Evolutionary conservation across 2,888 invertebrate species (phyloP).

Genomic region (Chouioia cunea): DNA sequence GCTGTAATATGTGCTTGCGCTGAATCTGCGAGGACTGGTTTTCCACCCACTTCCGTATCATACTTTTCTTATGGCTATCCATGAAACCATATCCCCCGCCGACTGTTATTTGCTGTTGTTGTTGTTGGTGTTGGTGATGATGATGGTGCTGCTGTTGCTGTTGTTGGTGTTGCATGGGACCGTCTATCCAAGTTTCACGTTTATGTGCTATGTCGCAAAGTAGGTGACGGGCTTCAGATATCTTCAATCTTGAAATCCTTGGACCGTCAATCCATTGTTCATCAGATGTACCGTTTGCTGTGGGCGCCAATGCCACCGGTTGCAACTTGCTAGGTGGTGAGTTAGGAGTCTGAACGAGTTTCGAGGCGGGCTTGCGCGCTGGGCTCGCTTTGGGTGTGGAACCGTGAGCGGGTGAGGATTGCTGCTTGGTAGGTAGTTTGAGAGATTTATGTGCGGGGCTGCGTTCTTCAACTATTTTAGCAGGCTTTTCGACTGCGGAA

Average conservation of each 20-base stretch:
- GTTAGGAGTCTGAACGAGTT: conserved; percentile 66
- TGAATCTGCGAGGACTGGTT: conserved; percentile 88
- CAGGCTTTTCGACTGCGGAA: conserved; percentile 75
- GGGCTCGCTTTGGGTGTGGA: conserved; percentile 71
- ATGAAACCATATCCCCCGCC: conserved; percentile 85
- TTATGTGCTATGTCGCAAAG: conserved; percentile 86
- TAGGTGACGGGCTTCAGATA: conserved; percentile 84
- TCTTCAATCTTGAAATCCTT: conserved; percentile 85
- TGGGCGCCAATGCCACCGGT: conserved; percentile 60
- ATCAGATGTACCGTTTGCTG: conserved; percentile 74
- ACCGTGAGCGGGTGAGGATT: conserved; percentile 73
- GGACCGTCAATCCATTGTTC: conserved; percentile 99
- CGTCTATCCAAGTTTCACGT: conserved; percentile 95
- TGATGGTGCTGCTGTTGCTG: conserved; percentile 58
- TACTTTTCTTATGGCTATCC: conserved; percentile 92
- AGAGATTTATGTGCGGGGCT: conserved; percentile 73
- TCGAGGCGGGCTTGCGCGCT: conserved; percentile 73
- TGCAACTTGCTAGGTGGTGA: conserved; percentile 63
- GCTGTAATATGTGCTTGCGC: conserved; percentile 59
- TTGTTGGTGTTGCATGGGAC: conserved; percentile 81
- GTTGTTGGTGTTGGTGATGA: conserved; percentile 70
- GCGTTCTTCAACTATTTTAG: conserved; percentile 72
- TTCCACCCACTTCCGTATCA: conserved; percentile 95
- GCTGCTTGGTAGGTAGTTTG: conserved; percentile 68
- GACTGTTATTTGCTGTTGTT: conserved; percentile 62